phyloP scores from a whole-genome alignment of 2,797 vertebrate species.

The Acipenser transmontanus region DNA sequence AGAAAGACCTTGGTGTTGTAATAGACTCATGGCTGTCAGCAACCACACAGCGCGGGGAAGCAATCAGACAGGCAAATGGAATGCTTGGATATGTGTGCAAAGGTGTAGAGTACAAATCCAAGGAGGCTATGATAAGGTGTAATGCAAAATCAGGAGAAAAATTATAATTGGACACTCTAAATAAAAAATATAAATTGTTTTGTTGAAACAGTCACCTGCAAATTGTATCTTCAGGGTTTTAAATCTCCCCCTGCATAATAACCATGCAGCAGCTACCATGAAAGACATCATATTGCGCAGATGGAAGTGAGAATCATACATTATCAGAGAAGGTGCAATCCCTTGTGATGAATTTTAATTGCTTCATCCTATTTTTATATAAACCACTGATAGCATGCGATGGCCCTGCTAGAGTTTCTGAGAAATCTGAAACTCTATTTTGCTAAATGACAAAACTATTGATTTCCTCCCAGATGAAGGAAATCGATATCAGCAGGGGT shows the following conservation, averaged over 20 bases:
- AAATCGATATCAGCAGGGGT: constrained; percentile 9
- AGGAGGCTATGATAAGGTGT: no score
- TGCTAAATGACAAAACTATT: constrained; percentile 11
- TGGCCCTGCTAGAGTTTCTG: constrained; percentile 3
- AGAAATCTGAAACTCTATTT: constrained; percentile 10
- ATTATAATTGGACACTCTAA: no score
- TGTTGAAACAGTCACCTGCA: no score
- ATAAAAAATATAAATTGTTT: no score
- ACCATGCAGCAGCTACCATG: background rate
- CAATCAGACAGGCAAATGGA: no score
- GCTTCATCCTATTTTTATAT: background rate
- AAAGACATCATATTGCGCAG: background rate
- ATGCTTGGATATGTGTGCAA: no score
- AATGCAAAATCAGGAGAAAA: no score
- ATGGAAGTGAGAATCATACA: background rate
- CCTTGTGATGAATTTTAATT: background rate
- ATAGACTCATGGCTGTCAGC: no score
- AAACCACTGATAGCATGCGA: background rate
- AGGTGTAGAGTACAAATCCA: no score
- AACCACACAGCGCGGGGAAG: no score
- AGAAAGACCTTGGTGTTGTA: no score
- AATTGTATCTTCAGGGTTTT: no score
- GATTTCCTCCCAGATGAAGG: constrained; percentile 12
- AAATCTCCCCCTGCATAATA: background rate
- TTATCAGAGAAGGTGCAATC: constrained; percentile 1